These are phyloP conservation scores for Pheosia gnoma DNA, from an alignment of 2,888 invertebrate species.

Conservation along the genomic window DNA sequence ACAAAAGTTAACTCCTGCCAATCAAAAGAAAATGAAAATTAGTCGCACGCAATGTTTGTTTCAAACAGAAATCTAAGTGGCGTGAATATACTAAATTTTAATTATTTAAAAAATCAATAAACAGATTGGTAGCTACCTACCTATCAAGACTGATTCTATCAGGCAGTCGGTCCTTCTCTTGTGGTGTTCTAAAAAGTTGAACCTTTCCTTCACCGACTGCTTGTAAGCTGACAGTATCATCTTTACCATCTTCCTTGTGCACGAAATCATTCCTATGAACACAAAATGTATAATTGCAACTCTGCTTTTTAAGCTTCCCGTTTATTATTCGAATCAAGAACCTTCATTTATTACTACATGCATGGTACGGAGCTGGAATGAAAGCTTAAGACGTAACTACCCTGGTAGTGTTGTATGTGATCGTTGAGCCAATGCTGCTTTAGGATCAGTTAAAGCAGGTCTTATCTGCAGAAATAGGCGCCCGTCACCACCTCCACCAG, in stretches of 20 bases:
- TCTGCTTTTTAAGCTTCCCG: no score
- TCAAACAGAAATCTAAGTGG: no score
- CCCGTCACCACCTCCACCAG: slow-evolving; percentile 67
- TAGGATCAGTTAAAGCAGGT: slow-evolving; percentile 74
- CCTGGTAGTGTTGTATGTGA: slow-evolving; percentile 80
- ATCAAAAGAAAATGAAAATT: no score
- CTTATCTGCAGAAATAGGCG: slow-evolving; percentile 75
- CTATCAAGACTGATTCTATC: slow-evolving; percentile 95
- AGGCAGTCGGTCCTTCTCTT: slow-evolving; percentile 92
- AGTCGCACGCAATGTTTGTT: no score
- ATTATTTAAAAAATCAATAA: no score
- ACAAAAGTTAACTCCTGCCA: no score
- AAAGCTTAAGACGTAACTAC: slow-evolving; percentile 42
- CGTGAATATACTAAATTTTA: no score
- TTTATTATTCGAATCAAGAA: no score
- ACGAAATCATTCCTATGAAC: slow-evolving; percentile 42
- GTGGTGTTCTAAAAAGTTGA: slow-evolving; percentile 87
- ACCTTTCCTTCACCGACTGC: slow-evolving; percentile 86
- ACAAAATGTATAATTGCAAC: neutral
- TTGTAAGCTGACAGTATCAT: slow-evolving; percentile 78
- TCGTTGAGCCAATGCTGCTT: slow-evolving; percentile 63
- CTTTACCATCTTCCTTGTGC: slow-evolving; percentile 64
- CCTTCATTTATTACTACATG: neutral
- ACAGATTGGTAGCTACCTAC: slow-evolving; percentile 58
- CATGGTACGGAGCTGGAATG: neutral